These are phyloP conservation scores for Eupeodes latifasciatus DNA, from an alignment of 2,888 invertebrate genomes.

Conservation along the genomic window DNA sequence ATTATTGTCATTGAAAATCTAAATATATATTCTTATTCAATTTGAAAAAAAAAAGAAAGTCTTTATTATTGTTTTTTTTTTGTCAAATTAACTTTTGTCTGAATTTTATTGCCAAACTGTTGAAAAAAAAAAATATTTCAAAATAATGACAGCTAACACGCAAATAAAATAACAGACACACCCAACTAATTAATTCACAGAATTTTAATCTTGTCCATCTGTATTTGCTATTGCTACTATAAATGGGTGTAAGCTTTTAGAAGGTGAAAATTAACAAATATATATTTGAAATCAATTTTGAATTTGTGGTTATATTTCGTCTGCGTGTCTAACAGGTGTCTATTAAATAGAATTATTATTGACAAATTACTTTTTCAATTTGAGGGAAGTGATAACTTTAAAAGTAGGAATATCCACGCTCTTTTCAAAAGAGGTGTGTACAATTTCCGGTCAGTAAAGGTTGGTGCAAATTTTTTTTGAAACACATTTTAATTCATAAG, in stretches of 20 bases:
- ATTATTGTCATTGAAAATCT: background rate
- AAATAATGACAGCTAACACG: background rate
- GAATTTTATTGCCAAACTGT: slow-evolving; percentile 15
- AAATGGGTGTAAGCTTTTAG: background rate
- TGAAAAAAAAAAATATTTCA: background rate
- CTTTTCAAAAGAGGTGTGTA: no score
- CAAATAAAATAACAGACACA: slow-evolving; percentile 1
- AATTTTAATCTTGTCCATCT: background rate
- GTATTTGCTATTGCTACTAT: background rate
- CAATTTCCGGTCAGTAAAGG: no score
- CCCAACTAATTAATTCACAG: background rate
- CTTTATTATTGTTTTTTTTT: background rate
- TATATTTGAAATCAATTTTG: background rate
- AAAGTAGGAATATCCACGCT: no score
- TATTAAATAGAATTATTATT: background rate
- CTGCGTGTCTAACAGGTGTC: background rate
- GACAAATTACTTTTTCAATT: background rate
- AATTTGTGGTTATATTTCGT: background rate
- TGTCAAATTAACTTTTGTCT: background rate
- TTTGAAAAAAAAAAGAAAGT: background rate
- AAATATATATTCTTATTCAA: background rate
- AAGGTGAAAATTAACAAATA: slow-evolving; percentile 4
- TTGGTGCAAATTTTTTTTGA: no score
- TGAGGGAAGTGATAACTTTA: no score
- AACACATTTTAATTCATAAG: no score